Conservation (phyloP, 1,140 invertebrate species). For the Drosophila repleta region DNA sequence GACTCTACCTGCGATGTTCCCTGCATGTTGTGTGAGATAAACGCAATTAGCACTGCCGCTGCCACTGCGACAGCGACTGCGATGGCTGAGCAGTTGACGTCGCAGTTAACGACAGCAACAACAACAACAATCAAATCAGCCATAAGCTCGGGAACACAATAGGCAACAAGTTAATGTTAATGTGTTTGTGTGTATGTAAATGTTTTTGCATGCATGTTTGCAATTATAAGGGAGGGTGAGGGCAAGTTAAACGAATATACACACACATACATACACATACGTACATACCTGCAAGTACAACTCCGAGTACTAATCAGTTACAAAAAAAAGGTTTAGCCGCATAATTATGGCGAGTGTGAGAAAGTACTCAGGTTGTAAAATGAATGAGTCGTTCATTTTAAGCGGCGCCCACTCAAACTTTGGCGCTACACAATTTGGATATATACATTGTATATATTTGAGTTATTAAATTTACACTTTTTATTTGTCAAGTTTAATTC, state of each 20-base stretch:
- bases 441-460: too few species aligned
- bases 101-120: slow-evolving; percentile 38
- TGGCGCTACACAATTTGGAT: too few species aligned
- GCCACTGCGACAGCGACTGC: too few species aligned
- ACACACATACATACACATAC: slow-evolving; percentile 15
- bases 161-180: slow-evolving; percentile 18
- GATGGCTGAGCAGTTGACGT: slow-evolving; percentile 33
- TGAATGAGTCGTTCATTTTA: slow-evolving; percentile 11
- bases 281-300: neutral
- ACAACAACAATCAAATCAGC: slow-evolving; percentile 48
- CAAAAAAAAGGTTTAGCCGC: slow-evolving; percentile 66
- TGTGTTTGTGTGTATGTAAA: slow-evolving; percentile 57
- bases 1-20: slow-evolving; percentile 38
- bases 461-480: neutral
- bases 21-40: slow-evolving; percentile 74
- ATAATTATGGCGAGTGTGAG: slow-evolving; percentile 66
- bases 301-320: slow-evolving; percentile 61
- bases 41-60: slow-evolving; percentile 83
- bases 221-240: slow-evolving; percentile 76
- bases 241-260: slow-evolving; percentile 38
- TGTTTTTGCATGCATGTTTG: slow-evolving; percentile 74
- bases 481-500: neutral
- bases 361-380: slow-evolving; percentile 50
- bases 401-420: neutral
- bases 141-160: slow-evolving; percentile 74